A percentile compares a stretch with the other conserved stretches of the same genome.
Conservation (phyloP, 2,113 vertebrate genomes). For the Pelvicachromis taeniatus region DNA sequence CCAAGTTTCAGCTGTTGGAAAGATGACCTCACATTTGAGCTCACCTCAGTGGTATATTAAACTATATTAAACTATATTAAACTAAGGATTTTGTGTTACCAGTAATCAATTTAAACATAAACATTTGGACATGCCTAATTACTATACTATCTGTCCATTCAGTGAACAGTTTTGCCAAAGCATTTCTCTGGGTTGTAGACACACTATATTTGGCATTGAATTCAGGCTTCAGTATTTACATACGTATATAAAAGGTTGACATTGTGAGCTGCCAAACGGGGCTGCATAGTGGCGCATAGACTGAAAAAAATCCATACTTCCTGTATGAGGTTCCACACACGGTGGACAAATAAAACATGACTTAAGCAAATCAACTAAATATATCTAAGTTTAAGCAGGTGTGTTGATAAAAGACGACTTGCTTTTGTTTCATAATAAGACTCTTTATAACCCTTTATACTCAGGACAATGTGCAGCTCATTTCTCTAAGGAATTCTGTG, state of each 20-base stretch:
- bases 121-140: not conserved
- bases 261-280: not conserved
- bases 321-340: not conserved
- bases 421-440: not conserved
- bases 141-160: not conserved
- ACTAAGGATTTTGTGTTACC: not conserved
- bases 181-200: not conserved
- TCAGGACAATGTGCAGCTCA: not conserved
- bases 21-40: not conserved
- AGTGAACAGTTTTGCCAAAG: not conserved
- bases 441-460: not conserved
- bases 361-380: not conserved
- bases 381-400: not conserved
- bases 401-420: not conserved
- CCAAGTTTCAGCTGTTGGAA: not conserved
- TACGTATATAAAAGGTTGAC: not conserved
- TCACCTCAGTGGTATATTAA: not conserved
- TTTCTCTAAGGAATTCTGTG: not conserved
- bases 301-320: not conserved
- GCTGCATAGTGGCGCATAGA: not conserved
- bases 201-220: not conserved
- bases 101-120: not conserved
- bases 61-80: not conserved
- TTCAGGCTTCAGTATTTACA: not conserved
- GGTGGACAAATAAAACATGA: not conserved